A percentile compares a stretch with the other conserved stretches of the same genome.
Conservation (phyloP, 2,888 invertebrate genomes). For the Hirtodrosophila confusa region DNA sequence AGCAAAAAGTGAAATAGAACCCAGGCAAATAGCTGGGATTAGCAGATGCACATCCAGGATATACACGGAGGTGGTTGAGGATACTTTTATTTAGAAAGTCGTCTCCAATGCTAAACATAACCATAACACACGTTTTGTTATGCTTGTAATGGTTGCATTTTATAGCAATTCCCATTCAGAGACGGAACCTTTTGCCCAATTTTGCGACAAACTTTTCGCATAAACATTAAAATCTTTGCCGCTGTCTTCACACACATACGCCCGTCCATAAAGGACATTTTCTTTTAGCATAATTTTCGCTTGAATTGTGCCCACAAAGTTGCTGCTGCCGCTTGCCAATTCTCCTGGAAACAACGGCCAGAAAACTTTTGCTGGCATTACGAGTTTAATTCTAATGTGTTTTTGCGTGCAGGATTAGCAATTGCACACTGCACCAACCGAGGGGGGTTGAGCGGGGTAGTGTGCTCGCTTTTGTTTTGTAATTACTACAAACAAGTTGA, state of each 20-base stretch:
- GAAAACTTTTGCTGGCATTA: constrained; percentile 56
- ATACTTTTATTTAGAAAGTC: constrained; percentile 2
- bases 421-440: constrained; percentile 7
- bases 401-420: constrained; percentile 57
- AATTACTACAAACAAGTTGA: constrained; percentile 56
- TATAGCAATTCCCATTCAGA: constrained; percentile 37
- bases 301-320: constrained; percentile 65
- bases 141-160: constrained; percentile 54
- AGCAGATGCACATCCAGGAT: constrained; percentile 27
- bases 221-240: constrained; percentile 80
- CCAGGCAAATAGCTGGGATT: constrained; percentile 26
- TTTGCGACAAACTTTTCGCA: constrained; percentile 75
- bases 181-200: constrained; percentile 52
- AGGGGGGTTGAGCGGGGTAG: background rate
- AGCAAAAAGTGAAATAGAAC: constrained; percentile 2
- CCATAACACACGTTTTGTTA: constrained; percentile 40
- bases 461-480: constrained; percentile 12
- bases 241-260: constrained; percentile 30
- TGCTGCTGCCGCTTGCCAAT: constrained; percentile 55
- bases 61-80: background rate
- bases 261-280: constrained; percentile 64
- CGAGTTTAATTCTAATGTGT: constrained; percentile 54
- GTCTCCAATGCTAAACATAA: constrained; percentile 31
- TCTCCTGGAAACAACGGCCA: constrained; percentile 53
- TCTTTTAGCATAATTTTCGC: constrained; percentile 77